Evolutionary conservation across 2,113 vertebrate genomes (phyloP).

Genomic region (Aepyceros melampus): DNA sequence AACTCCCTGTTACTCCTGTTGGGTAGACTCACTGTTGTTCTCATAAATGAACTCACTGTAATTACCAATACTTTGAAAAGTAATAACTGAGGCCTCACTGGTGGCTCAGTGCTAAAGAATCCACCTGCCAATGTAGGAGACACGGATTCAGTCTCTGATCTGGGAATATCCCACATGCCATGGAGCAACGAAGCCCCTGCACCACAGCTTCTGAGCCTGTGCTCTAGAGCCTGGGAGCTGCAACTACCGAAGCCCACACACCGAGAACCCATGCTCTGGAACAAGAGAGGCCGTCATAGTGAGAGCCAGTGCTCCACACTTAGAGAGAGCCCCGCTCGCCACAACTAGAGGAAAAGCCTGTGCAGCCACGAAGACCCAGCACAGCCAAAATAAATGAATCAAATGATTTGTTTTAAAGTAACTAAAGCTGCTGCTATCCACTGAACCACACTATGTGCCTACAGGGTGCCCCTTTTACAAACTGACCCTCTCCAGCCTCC

Average conservation of each 20-base stretch:
- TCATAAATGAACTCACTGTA: background rate
- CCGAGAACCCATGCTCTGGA: background rate
- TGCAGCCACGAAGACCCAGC: background rate
- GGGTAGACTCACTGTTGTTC: background rate
- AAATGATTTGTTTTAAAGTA: background rate
- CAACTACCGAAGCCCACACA: background rate
- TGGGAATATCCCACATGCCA: background rate
- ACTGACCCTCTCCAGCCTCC: background rate
- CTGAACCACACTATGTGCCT: background rate
- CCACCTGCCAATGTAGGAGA: background rate
- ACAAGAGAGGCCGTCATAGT: background rate
- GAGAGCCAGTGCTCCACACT: background rate
- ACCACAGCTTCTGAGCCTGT: background rate
- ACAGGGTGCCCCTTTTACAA: background rate
- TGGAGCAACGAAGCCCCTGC: background rate
- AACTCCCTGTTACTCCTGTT: background rate
- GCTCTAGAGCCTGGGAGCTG: background rate
- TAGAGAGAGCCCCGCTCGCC: background rate
- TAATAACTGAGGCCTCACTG: background rate
- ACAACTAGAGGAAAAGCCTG: background rate
- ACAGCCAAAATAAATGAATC: background rate
- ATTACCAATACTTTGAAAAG: background rate
- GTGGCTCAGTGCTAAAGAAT: background rate
- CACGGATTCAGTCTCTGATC: background rate
- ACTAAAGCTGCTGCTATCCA: background rate